Evolutionary conservation across 2,797 vertebrate genomes (phyloP).

Genomic region (Notolepis coatsorum): DNA sequence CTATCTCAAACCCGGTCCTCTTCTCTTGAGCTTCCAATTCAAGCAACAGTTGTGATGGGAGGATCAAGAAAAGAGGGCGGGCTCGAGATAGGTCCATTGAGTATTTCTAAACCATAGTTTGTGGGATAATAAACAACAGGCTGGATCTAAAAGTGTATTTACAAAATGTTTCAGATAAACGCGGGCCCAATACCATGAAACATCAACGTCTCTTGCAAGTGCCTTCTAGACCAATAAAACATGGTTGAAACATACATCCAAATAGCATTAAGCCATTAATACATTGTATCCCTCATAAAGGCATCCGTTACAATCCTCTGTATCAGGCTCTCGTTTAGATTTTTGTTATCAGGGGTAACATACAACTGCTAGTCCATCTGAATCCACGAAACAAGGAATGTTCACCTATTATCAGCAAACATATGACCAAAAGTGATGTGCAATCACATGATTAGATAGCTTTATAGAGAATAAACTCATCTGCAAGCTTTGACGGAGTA

Average conservation of each 20-base stretch:
- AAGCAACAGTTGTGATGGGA: too few species aligned
- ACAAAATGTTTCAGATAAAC: neutral
- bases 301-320: neutral
- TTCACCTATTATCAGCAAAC: constrained; percentile 48
- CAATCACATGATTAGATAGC: constrained; percentile 58
- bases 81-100: too few species aligned
- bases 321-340: neutral
- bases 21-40: too few species aligned
- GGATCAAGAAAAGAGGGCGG: too few species aligned
- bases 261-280: too few species aligned
- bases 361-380: constrained; percentile 3
- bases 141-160: neutral
- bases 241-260: constrained; percentile 3
- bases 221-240: neutral
- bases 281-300: neutral
- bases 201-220: neutral
- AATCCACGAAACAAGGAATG: constrained; percentile 29
- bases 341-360: constrained; percentile 9
- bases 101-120: constrained; percentile 15
- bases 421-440: constrained; percentile 49
- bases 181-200: neutral
- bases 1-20: neutral
- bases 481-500: constrained; percentile 4
- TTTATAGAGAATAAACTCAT: constrained; percentile 18
- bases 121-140: neutral